These are phyloP conservation scores for Drosophila tropicalis DNA, from an alignment of 1,140 invertebrate species.

Conservation along the genomic window DNA sequence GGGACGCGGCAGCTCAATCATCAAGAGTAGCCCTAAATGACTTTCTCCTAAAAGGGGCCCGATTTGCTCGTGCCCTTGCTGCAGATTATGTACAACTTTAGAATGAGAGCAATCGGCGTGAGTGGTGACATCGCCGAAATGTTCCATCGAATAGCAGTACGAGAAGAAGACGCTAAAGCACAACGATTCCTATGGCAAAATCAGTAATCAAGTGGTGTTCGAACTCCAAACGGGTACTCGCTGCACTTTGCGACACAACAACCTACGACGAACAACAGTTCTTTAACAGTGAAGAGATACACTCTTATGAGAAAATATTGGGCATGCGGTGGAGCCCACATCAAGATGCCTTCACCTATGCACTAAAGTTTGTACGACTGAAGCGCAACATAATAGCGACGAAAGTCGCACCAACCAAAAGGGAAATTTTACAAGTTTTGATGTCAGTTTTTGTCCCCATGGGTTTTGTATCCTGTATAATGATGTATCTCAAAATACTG, in stretches of 20 bases:
- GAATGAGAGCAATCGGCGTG: not conserved
- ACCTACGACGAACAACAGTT: not conserved
- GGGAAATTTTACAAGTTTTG: not conserved
- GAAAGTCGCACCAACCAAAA: slow-evolving; percentile 6
- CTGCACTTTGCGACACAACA: too few species aligned
- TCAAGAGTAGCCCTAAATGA: not conserved
- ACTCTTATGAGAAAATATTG: slow-evolving; percentile 6
- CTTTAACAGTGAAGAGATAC: not conserved
- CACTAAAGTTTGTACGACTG: slow-evolving; percentile 1
- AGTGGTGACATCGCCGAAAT: not conserved
- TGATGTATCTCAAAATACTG: too few species aligned
- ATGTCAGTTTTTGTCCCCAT: too few species aligned
- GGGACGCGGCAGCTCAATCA: not conserved
- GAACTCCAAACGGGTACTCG: not conserved
- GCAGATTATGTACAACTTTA: not conserved
- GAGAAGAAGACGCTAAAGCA: not conserved
- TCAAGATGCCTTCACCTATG: slow-evolving; percentile 2
- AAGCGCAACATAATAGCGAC: not conserved
- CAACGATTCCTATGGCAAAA: not conserved
- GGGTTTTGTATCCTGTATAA: too few species aligned
- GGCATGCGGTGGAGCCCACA: not conserved
- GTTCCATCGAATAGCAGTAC: slow-evolving; percentile 2
- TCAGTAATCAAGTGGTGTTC: slow-evolving; percentile 15
- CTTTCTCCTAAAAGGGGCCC: not conserved
- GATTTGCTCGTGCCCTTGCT: too few species aligned